Evolutionary conservation across 2,888 invertebrate species (phyloP), one percentile per base, ranked within the genome.

Genomic region (Troilus luridus): DNA sequence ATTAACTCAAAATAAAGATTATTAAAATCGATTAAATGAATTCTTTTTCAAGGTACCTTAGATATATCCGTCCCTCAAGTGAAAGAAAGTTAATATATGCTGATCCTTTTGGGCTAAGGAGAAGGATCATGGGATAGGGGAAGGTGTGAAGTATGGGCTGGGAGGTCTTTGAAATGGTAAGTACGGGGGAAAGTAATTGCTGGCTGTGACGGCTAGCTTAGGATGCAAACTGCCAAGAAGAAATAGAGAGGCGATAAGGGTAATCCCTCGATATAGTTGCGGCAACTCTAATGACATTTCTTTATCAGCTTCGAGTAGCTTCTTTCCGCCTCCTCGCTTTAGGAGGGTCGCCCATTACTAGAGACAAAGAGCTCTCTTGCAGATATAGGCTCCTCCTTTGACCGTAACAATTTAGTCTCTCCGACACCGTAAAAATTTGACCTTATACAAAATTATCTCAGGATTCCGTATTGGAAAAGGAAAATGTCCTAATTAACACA

Each of bases 81-180:
- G 54, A 54, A 81, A 81, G 56, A 81, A 81, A 81, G 54, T 56
- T 81, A 81, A 54, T 81, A 19, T 56, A 81, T 56, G 81, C 19
- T 81, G 54, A 81, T 41, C 54, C 56, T 81, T 77, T 77, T 77
- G 41, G 19, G 54, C 54, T 54, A 81, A 81, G 54, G 54, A 81
- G 54, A 56, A 81, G 81, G 81, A 81, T 81, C 54, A 77, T 14
- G 2, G 67, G 67, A 24, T 67, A 67, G 54, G 19, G 77, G 77
- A 54, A 41, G 14, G 77, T 77, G 77, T 77, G 77, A 77, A 77
- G 77, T 77, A 77, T 77, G 41, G 77, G 77, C 2, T 41, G 77
- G 77, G 17, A 41, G 81, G 81, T 41, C 81, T 81, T 81, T 81
- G 81, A 81, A 81, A 81, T 81, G 81, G 54, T 81, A 81, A 81